Evolutionary conservation across 1,140 invertebrate genomes (phyloP).

Genomic region (Heliconius melpomene): DNA sequence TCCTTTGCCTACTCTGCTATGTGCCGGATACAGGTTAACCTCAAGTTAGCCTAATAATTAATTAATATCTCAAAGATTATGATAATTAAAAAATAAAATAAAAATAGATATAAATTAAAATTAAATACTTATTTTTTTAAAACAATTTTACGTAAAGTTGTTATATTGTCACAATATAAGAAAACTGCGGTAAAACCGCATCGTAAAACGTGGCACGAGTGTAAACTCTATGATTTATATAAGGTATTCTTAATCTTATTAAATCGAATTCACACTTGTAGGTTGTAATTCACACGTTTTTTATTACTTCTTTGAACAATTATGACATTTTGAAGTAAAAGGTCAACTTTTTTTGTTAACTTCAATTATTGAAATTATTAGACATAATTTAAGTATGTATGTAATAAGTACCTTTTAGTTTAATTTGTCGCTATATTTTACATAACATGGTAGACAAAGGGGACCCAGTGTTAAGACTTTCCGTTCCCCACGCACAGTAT

Average conservation of each 20-base stretch:
- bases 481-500: too few species aligned
- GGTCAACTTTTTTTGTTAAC: too few species aligned
- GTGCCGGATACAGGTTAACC: too few species aligned
- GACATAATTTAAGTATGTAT: too few species aligned
- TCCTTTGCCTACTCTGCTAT: too few species aligned
- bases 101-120: not conserved
- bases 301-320: not conserved
- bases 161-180: not conserved
- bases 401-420: too few species aligned
- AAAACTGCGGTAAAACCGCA: not conserved
- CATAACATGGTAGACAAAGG: too few species aligned
- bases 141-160: not conserved
- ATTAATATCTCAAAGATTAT: too few species aligned
- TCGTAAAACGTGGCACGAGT: not conserved
- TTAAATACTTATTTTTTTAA: not conserved
- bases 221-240: not conserved
- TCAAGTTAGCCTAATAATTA: too few species aligned
- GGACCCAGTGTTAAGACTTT: too few species aligned
- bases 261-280: not conserved
- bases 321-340: not conserved
- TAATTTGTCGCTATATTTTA: too few species aligned
- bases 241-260: not conserved
- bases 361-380: not conserved
- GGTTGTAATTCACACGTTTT: not conserved
- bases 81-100: not conserved